A percentile compares a stretch with the other conserved stretches of the same genome.
These are phyloP conservation scores for Catostylus mosaicus DNA, from an alignment of 30 jellyfish, hydroid and myxozoan genomes.

Conservation along the genomic window DNA sequence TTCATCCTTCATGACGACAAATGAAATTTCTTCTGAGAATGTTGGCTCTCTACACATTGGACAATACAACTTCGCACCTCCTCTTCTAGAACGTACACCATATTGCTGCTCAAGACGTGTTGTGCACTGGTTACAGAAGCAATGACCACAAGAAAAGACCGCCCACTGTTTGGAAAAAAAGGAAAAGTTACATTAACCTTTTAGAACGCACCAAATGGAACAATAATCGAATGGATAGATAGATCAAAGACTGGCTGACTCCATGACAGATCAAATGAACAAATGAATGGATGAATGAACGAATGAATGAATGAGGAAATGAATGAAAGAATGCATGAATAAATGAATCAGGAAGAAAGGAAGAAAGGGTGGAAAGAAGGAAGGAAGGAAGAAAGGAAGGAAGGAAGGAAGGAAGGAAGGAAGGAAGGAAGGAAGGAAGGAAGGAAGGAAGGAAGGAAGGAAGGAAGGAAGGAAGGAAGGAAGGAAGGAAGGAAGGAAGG, in stretches of 20 bases:
- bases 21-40: slow-evolving; percentile 60
- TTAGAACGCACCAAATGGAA: too few species aligned
- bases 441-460: slow-evolving; percentile 20
- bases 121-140: slow-evolving; percentile 82
- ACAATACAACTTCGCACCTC: slow-evolving; percentile 51
- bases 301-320: too few species aligned
- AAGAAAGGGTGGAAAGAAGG: too few species aligned
- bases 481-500: slow-evolving; percentile 27
- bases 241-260: too few species aligned
- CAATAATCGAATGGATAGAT: too few species aligned
- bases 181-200: background rate
- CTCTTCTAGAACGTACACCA: slow-evolving; percentile 1
- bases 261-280: too few species aligned
- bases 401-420: slow-evolving; percentile 33
- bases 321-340: too few species aligned
- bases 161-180: slow-evolving; percentile 81
- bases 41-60: slow-evolving; percentile 88
- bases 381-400: background rate
- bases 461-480: slow-evolving; percentile 30
- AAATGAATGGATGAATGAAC: too few species aligned
- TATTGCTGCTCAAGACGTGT: slow-evolving; percentile 49
- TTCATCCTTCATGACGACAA: slow-evolving; percentile 61
- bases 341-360: too few species aligned
- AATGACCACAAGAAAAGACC: slow-evolving; percentile 91
- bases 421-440: slow-evolving; percentile 28